Conservation (phyloP, 2,888 invertebrate genomes). For the Zootermopsis nevadensis region DNA sequence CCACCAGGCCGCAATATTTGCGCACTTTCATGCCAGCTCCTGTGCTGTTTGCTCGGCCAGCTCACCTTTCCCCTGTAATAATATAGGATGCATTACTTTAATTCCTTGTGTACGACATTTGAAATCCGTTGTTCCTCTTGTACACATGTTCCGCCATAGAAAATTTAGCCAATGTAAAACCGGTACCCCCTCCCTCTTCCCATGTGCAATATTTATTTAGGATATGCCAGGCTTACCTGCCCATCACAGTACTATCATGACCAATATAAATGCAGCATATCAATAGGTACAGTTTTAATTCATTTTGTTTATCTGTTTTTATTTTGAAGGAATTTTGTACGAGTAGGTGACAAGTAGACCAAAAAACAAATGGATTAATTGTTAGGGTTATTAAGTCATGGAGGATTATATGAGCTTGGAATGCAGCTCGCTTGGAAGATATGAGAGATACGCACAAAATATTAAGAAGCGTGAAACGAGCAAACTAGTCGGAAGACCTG, state of each 20-base stretch:
- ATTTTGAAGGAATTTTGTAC: no score
- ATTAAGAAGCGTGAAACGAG: no score
- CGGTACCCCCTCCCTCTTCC: not conserved
- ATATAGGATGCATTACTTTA: constrained; percentile 13
- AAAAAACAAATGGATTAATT: no score
- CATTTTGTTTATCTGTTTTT: no score
- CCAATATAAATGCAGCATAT: not conserved
- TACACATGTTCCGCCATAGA: not conserved
- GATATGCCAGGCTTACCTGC: not conserved
- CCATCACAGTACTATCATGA: not conserved
- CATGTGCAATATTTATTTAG: not conserved
- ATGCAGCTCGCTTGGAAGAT: no score
- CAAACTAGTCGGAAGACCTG: no score
- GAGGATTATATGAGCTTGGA: no score
- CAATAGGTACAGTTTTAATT: not conserved
- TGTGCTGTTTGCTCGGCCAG: constrained; percentile 16
- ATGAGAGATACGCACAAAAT: no score
- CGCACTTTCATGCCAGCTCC: constrained; percentile 50
- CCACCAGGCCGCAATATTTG: constrained; percentile 26
- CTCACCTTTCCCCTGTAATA: not conserved
- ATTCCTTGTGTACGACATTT: constrained; percentile 13
- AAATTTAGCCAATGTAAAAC: constrained; percentile 8
- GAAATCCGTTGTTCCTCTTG: constrained; percentile 6
- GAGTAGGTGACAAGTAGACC: no score
- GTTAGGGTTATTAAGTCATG: no score